Evolutionary conservation across 2,113 vertebrate genomes (phyloP).

Genomic region (Heptranchias perlo): DNA sequence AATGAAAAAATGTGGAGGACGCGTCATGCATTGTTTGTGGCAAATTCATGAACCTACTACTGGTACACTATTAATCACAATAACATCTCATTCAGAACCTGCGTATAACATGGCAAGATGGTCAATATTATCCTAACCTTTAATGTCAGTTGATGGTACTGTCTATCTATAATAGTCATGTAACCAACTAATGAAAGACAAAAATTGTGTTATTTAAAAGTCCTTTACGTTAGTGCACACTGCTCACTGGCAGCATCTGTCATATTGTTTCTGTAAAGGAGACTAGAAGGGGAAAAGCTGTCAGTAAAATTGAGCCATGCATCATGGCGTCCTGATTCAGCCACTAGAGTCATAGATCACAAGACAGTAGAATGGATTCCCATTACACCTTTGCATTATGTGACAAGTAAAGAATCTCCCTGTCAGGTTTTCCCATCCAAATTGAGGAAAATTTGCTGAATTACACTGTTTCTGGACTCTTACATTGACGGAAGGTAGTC

Average conservation of each 20-base stretch:
- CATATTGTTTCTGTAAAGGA: background rate
- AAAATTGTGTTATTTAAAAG: background rate
- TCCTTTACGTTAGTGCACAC: background rate
- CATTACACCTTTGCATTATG: slow-evolving; percentile 39
- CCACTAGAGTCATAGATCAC: slow-evolving; percentile 24
- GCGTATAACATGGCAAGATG: background rate
- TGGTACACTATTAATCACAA: slow-evolving; percentile 15
- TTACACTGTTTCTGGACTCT: slow-evolving; percentile 46
- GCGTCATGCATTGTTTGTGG: background rate
- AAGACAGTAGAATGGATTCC: slow-evolving; percentile 37
- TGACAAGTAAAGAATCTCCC: slow-evolving; percentile 44
- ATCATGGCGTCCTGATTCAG: background rate
- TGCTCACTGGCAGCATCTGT: background rate
- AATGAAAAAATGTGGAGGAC: background rate
- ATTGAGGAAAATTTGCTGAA: slow-evolving; percentile 45
- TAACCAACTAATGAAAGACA: background rate
- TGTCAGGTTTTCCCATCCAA: slow-evolving; percentile 44
- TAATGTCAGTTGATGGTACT: background rate
- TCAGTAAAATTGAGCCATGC: slow-evolving; percentile 39
- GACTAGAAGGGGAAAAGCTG: slow-evolving; percentile 27
- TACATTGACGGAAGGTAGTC: slow-evolving; percentile 48
- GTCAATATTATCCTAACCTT: slow-evolving; percentile 7
- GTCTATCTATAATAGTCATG: background rate
- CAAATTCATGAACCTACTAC: background rate
- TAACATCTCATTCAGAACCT: background rate